phyloP scores from a whole-genome alignment of 2,888 invertebrate genomes.

The Acheta domesticus region DNA sequence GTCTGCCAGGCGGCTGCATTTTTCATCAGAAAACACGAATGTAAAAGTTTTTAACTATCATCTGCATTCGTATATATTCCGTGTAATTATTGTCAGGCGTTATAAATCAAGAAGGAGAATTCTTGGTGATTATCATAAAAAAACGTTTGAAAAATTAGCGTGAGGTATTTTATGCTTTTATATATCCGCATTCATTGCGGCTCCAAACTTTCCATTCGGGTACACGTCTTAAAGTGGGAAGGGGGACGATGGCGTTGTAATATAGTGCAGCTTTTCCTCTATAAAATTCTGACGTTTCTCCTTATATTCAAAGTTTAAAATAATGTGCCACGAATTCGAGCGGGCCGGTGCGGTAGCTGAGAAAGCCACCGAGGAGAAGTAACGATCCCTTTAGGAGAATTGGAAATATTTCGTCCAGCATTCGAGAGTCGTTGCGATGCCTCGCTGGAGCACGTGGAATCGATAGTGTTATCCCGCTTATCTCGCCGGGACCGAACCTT shows the following conservation, averaged over 20 bases:
- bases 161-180: conserved; percentile 3
- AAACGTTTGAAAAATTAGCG: conserved; percentile 18
- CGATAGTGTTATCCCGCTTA: background rate
- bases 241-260: background rate
- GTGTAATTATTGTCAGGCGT: conserved; percentile 8
- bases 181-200: background rate
- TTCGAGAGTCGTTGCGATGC: background rate
- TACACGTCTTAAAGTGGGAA: background rate
- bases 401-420: conserved; percentile 4
- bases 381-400: conserved; percentile 4
- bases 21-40: conserved; percentile 18
- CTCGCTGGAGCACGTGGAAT: background rate
- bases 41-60: background rate
- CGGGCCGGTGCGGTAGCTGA: background rate
- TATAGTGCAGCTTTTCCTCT: background rate
- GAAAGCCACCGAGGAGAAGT: background rate
- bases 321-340: background rate
- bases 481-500: background rate
- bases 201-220: background rate
- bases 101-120: background rate
- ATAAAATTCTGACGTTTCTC: conserved; percentile 3
- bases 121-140: conserved; percentile 6
- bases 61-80: background rate
- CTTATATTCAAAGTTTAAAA: background rate
- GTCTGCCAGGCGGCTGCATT: background rate